These are phyloP conservation scores for Cyclopterus lumpus DNA, from an alignment of 2,797 vertebrate genomes.

Conservation along the genomic window DNA sequence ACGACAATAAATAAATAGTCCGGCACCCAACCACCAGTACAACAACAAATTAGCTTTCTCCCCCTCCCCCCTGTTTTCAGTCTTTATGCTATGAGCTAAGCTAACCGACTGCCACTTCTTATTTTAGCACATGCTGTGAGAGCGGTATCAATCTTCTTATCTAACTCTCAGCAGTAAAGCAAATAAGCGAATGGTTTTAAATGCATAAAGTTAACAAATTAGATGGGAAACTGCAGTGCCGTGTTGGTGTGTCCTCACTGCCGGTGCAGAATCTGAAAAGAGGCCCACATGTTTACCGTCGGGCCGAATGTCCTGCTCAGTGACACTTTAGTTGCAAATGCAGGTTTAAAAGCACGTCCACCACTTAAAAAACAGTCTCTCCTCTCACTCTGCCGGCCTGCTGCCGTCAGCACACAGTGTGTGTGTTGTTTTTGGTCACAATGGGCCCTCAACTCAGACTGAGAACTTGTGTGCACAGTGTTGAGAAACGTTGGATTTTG, in stretches of 20 bases:
- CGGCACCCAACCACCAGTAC: neutral
- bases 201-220: neutral
- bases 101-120: neutral
- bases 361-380: constrained; percentile 14
- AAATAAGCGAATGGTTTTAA: neutral
- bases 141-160: neutral
- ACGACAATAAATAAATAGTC: neutral
- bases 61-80: neutral
- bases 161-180: neutral
- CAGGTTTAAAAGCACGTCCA: constrained; percentile 17
- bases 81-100: neutral
- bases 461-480: constrained; percentile 48
- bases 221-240: neutral
- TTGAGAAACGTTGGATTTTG: constrained; percentile 65
- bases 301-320: neutral
- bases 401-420: constrained; percentile 22
- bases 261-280: constrained; percentile 10
- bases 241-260: neutral
- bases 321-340: neutral
- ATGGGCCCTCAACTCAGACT: constrained; percentile 53
- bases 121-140: neutral
- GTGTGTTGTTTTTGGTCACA: constrained; percentile 60
- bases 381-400: constrained; percentile 5
- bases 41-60: neutral
- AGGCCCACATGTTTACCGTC: neutral